Percentiles rank a stretch among this genome's conserved stretches.
These are phyloP conservation scores for Diaperis boleti DNA, from an alignment of 2,888 invertebrate genomes.

Conservation along the genomic window DNA sequence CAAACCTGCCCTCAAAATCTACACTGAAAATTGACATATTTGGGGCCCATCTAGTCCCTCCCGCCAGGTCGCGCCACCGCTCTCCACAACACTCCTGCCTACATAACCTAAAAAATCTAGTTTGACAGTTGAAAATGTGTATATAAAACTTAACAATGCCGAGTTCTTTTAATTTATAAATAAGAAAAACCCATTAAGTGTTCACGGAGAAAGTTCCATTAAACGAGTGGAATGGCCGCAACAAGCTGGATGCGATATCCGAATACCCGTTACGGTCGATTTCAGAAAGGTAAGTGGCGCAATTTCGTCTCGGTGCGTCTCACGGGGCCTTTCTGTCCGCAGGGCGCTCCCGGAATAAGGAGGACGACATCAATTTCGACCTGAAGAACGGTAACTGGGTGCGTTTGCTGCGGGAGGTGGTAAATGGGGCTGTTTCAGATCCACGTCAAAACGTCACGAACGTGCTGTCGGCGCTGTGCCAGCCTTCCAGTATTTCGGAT, in stretches of 20 bases:
- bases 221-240: constrained; percentile 64
- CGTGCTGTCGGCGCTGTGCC: constrained; percentile 74
- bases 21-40: too few relatives aligned
- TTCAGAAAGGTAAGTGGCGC: constrained; percentile 61
- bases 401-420: constrained; percentile 5
- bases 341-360: constrained; percentile 37
- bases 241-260: constrained; percentile 70
- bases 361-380: constrained; percentile 67
- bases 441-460: constrained; percentile 75
- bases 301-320: constrained; percentile 1
- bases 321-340: constrained; percentile 2
- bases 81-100: neutral
- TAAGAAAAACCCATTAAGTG: constrained; percentile 8
- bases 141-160: constrained; percentile 24
- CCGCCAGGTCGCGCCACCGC: too few relatives aligned
- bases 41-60: too few relatives aligned
- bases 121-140: constrained; percentile 29
- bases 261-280: constrained; percentile 66
- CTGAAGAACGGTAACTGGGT: constrained; percentile 67
- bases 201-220: neutral
- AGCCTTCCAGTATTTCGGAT: constrained; percentile 74
- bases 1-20: too few relatives aligned
- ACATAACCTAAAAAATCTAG: constrained; percentile 20
- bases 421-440: constrained; percentile 54
- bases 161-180: constrained; percentile 31